phyloP scores from a whole-genome alignment of 2,797 vertebrate species.

The Pampus argenteus region DNA sequence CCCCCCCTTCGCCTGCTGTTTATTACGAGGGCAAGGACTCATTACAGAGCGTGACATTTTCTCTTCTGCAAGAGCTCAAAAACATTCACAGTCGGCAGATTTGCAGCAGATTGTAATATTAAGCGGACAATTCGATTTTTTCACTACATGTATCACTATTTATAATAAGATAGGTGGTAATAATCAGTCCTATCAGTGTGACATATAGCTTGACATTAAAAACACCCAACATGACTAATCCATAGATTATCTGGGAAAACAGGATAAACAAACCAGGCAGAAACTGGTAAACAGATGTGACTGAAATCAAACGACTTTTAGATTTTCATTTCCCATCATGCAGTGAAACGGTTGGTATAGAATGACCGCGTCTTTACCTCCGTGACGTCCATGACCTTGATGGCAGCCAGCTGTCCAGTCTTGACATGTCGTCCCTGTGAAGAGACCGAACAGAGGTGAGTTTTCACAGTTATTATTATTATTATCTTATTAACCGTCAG shows the following conservation, averaged over 20 bases:
- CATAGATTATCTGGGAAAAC: neutral
- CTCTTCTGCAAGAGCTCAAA: conserved; percentile 14
- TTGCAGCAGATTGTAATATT: conserved; percentile 32
- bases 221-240: neutral
- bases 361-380: conserved; percentile 86
- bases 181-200: too few relatives aligned
- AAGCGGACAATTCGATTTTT: conserved; percentile 13
- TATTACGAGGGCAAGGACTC: conserved; percentile 16
- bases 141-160: neutral
- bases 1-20: conserved; percentile 34
- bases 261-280: neutral
- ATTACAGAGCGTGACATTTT: conserved; percentile 33
- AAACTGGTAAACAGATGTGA: neutral
- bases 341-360: neutral
- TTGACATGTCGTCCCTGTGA: conserved; percentile 97
- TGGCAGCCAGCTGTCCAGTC: conserved; percentile 97
- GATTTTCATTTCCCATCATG: neutral
- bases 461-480: too few relatives aligned
- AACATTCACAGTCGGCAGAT: conserved; percentile 28
- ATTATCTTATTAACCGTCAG: neutral
- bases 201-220: neutral
- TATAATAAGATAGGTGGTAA: neutral
- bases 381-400: conserved; percentile 99
- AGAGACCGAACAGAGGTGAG: conserved; percentile 37
- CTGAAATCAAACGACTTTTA: neutral